Evolutionary conservation across 1,140 invertebrate genomes (phyloP), one percentile per base, ranked within the genome.

Genomic region (Drosophila novamexicana): DNA sequence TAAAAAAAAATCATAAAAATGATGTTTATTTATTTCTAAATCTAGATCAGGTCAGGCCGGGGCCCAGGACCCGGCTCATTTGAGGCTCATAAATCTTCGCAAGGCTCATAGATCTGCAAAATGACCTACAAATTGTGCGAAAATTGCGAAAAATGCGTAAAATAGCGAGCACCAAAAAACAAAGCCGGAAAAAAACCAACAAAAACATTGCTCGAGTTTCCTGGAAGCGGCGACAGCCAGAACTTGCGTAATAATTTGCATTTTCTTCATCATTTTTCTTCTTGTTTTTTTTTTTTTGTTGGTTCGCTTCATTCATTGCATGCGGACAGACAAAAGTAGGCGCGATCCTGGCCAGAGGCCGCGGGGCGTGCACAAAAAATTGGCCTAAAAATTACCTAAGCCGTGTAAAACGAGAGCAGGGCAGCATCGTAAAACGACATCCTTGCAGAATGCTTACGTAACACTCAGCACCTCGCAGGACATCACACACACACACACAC

Each of bases 1-100:
- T 86, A 82, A 88, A 88, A 88, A 88, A 88, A 62, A 88, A 80
- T 78, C 84, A 88, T 88, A 88, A 89, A 88, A 89, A 88, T 76
- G 76, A 86, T 86, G 66, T 70, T 52, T 56, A 29, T 57, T 62
- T 74, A 61, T 42, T 56, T 42, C 8, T 52, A 82, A 62, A 84
- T 89, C 73, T 86, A 83, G 83, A 84, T 89, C 84, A 89, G 74
- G 81, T 81, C 72, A 47, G 32, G 40, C 9, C 42, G 10, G 65
- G 44, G 50, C 39, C 62, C 67, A 44, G 52, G 34, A n/a, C 9
- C n/a, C n/a, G 32, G 49, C 32, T 32, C 68, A 52, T 64, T 75
- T 63, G 52, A 44, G 34, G 36, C 49, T 53, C 77, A 82, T 83
- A 83, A 83, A 83, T 83, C 76, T 68, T 22, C 1, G 0, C 32